Evolutionary conservation across 2,888 invertebrate genomes (phyloP).

Genomic region (Lepas anatifera): DNA sequence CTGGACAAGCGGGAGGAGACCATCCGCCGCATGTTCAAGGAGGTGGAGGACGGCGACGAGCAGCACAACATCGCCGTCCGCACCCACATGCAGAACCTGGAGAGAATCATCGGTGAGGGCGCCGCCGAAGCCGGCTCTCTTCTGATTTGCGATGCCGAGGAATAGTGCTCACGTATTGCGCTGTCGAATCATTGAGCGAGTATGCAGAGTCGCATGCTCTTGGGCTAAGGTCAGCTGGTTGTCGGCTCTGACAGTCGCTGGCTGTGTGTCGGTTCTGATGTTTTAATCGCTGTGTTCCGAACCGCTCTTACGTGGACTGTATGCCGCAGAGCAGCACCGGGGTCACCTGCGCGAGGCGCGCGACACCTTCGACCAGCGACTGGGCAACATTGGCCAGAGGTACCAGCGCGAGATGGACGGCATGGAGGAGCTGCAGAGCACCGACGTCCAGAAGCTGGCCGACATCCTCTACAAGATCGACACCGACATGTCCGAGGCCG

Average conservation of each 20-base stretch:
- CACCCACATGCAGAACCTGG: neutral
- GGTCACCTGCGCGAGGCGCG: neutral
- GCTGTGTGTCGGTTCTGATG: too few relatives aligned
- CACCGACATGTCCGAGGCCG: conserved; percentile 5
- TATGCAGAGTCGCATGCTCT: too few relatives aligned
- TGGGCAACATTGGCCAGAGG: neutral
- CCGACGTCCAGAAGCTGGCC: neutral
- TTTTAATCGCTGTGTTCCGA: too few relatives aligned
- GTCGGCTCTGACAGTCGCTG: too few relatives aligned
- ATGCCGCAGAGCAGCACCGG: neutral
- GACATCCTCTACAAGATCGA: conserved; percentile 5
- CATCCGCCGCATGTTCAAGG: neutral
- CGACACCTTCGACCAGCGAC: neutral
- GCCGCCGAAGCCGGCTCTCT: too few relatives aligned
- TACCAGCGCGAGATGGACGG: neutral
- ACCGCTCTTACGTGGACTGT: too few relatives aligned
- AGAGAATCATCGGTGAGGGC: neutral
- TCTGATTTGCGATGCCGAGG: too few relatives aligned
- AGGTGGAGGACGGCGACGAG: neutral
- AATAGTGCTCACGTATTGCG: too few relatives aligned
- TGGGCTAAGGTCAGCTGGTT: too few relatives aligned
- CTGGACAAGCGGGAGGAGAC: neutral
- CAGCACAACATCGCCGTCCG: conserved; percentile 8
- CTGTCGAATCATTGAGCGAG: too few relatives aligned
- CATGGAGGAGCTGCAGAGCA: neutral